A percentile compares a stretch with the other conserved stretches of the same genome.
phyloP scores from a whole-genome alignment of 2,888 invertebrate genomes.

The Aquatica leii region DNA sequence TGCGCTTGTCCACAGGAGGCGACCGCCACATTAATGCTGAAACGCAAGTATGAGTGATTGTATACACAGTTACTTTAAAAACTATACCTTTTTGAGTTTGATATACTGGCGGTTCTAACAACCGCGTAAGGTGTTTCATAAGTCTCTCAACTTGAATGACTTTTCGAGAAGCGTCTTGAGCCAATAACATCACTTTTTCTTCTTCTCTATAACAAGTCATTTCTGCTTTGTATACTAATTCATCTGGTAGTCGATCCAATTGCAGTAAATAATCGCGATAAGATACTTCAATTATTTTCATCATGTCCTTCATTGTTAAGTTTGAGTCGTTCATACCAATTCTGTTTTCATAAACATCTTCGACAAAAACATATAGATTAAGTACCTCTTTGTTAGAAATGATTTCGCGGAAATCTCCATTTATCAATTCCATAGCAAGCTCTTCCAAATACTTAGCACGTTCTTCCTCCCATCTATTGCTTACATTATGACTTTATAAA shows the following conservation, averaged over 20 bases:
- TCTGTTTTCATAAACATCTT: conserved; percentile 70
- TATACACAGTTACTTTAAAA: no score
- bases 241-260: conserved; percentile 66
- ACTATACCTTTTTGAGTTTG: conserved; percentile 44
- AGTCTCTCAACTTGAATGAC: conserved; percentile 63
- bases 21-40: conserved; percentile 36
- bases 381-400: conserved; percentile 66
- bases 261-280: conserved; percentile 57
- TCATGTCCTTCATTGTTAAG: conserved; percentile 65
- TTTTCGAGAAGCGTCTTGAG: conserved; percentile 67
- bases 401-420: conserved; percentile 66
- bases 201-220: conserved; percentile 64
- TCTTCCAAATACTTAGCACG: conserved; percentile 63
- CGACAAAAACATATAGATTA: conserved; percentile 67
- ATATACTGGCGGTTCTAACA: conserved; percentile 56
- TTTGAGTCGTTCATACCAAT: conserved; percentile 67
- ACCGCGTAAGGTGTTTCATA: conserved; percentile 60
- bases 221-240: conserved; percentile 64
- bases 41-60: no score
- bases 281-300: conserved; percentile 67
- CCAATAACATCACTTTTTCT: conserved; percentile 62
- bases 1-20: conserved; percentile 48
- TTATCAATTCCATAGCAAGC: conserved; percentile 65
- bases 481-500: not conserved
- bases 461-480: conserved; percentile 61